Evolutionary conservation across 2,888 invertebrate genomes (phyloP).

Genomic region (Tetranychus truncatus): DNA sequence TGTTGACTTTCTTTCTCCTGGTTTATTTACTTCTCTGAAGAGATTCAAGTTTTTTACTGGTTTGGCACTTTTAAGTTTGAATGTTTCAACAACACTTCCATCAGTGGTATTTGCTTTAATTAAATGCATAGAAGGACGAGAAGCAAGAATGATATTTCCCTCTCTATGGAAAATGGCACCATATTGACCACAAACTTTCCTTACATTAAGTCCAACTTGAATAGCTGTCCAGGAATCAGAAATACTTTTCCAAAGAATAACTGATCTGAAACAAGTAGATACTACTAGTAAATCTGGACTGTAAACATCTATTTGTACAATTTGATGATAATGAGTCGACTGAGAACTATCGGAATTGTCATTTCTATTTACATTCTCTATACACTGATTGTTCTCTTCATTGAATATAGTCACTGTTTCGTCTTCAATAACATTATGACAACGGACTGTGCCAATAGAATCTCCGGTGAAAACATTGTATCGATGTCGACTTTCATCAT

Average conservation of each 20-base stretch:
- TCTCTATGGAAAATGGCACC: background rate
- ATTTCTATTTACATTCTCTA: too few relatives aligned
- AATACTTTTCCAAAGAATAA: background rate
- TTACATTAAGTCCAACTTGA: background rate
- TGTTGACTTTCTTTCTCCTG: background rate
- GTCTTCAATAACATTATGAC: background rate
- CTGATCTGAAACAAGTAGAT: background rate
- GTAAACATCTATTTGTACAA: slow-evolving; percentile 3
- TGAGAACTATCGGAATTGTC: too few relatives aligned
- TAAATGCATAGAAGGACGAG: slow-evolving; percentile 10
- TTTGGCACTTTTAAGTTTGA: background rate
- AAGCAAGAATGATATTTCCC: background rate
- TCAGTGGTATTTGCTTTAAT: slow-evolving; percentile 7
- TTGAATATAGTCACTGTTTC: background rate
- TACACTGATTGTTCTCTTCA: background rate
- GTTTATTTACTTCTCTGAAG: background rate
- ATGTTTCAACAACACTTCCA: slow-evolving; percentile 7
- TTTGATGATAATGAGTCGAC: background rate
- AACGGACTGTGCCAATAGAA: background rate
- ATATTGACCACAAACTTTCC: slow-evolving; percentile 6
- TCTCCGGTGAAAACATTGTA: slow-evolving; percentile 8
- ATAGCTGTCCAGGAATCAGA: background rate
- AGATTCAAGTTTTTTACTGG: background rate
- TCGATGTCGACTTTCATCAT: background rate
- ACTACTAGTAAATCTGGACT: background rate